Conservation (phyloP, 2,888 invertebrate genomes). For the Parnassius mnemosyne region DNA sequence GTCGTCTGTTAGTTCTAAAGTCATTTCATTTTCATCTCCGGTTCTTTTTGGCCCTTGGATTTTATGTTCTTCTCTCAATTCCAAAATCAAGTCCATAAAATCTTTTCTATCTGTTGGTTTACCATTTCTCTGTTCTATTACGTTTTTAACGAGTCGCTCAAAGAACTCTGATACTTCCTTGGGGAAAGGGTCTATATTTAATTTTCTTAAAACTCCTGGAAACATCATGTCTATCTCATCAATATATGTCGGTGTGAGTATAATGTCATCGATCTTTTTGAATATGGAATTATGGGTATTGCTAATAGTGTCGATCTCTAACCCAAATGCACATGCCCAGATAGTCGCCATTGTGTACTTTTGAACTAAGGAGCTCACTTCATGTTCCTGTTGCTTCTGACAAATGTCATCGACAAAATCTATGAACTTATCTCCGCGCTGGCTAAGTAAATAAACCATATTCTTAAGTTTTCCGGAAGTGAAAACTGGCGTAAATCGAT, state of each 20-base stretch:
- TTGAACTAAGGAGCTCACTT: slow-evolving; percentile 38
- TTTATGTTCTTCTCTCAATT: background rate
- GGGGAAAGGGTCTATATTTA: slow-evolving; percentile 31
- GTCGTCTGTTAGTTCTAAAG: slow-evolving; percentile 46
- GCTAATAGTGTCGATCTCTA: slow-evolving; percentile 37
- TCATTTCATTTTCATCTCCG: slow-evolving; percentile 28
- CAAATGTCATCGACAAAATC: background rate
- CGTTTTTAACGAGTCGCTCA: background rate
- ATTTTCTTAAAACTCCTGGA: slow-evolving; percentile 44
- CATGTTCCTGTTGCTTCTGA: slow-evolving; percentile 34
- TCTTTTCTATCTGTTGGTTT: background rate
- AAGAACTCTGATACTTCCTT: background rate
- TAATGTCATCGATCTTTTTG: background rate
- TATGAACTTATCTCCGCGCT: slow-evolving; percentile 40
- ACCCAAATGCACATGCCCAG: slow-evolving; percentile 37
- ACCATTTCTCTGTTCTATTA: background rate
- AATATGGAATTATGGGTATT: background rate
- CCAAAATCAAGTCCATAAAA: slow-evolving; percentile 1
- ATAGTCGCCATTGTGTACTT: slow-evolving; percentile 44
- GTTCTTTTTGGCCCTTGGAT: background rate
- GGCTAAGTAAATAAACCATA: slow-evolving; percentile 47
- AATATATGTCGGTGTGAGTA: slow-evolving; percentile 2
- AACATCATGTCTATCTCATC: slow-evolving; percentile 39
- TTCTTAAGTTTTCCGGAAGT: slow-evolving; percentile 53
- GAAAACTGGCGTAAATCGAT: slow-evolving; percentile 50